These are phyloP conservation scores for Temnothorax rugatulus DNA, from an alignment of 2,888 invertebrate species.

Conservation along the genomic window DNA sequence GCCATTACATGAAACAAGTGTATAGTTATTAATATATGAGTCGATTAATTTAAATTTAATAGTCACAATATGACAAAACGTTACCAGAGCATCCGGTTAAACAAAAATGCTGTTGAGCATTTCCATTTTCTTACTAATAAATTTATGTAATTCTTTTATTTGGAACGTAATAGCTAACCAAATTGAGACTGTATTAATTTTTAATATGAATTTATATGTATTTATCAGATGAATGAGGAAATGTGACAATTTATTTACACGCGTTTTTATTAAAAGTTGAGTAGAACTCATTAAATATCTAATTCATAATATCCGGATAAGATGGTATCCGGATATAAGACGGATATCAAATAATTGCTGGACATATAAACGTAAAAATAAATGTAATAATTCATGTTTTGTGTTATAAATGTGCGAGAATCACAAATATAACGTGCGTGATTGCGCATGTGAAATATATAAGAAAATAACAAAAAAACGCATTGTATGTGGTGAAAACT, in stretches of 20 bases:
- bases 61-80: not conserved
- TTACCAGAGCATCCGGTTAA: not conserved
- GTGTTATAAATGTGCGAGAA: not conserved
- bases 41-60: not conserved
- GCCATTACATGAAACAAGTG: not conserved
- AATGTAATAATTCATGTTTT: not conserved
- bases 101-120: not conserved
- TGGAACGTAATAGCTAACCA: not conserved
- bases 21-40: not conserved
- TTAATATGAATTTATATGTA: not conserved
- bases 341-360: not conserved
- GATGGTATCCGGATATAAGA: too few species aligned
- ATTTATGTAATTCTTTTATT: not conserved
- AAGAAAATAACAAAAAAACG: not conserved
- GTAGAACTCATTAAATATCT: not conserved
- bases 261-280: not conserved
- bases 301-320: not conserved
- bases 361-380: slow-evolving; percentile 7
- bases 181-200: not conserved
- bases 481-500: slow-evolving; percentile 21
- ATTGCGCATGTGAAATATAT: not conserved
- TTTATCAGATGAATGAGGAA: not conserved
- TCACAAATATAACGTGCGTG: not conserved
- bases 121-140: slow-evolving; percentile 12
- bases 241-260: not conserved